Evolutionary conservation across 2,888 invertebrate species (phyloP).

Genomic region (Leptopilina syphax): DNA sequence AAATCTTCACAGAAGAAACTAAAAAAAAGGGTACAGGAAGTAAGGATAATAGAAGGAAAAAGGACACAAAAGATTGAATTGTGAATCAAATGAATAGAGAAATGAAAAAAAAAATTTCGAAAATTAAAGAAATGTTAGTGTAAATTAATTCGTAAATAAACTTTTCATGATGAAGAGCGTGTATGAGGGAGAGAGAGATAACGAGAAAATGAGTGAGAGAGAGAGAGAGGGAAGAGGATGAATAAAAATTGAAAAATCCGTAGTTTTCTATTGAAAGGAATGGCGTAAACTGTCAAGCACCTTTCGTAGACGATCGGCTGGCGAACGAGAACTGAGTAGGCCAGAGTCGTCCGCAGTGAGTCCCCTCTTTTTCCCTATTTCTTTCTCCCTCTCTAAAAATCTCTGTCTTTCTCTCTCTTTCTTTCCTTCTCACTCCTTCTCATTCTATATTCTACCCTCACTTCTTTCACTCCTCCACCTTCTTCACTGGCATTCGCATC

Average conservation of each 20-base stretch:
- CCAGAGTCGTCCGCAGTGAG: constrained; percentile 70
- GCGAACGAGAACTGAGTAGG: constrained; percentile 74
- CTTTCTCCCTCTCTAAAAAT: constrained; percentile 55
- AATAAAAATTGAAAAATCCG: constrained; percentile 42
- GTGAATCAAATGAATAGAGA: constrained; percentile 28
- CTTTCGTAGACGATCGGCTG: constrained; percentile 69
- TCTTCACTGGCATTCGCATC: constrained; percentile 17
- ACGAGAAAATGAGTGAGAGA: not conserved
- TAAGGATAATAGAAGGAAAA: not conserved
- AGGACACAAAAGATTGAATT: not conserved
- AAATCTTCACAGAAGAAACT: not conserved
- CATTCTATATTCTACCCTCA: constrained; percentile 39
- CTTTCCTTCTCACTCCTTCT: constrained; percentile 55
- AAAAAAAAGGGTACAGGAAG: not conserved
- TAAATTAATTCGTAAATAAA: not conserved
- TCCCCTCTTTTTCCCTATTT: constrained; percentile 64
- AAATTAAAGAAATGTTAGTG: too few relatives aligned
- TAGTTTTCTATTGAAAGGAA: constrained; percentile 55
- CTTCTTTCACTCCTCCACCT: constrained; percentile 18
- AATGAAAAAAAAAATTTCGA: not conserved
- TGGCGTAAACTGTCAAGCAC: constrained; percentile 63
- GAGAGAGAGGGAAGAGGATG: not conserved
- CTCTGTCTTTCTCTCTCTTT: constrained; percentile 55
- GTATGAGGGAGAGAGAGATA: not conserved
- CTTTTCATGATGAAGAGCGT: not conserved